Evolutionary conservation across 2,888 invertebrate genomes (phyloP).

Genomic region (Folsomia candida): DNA sequence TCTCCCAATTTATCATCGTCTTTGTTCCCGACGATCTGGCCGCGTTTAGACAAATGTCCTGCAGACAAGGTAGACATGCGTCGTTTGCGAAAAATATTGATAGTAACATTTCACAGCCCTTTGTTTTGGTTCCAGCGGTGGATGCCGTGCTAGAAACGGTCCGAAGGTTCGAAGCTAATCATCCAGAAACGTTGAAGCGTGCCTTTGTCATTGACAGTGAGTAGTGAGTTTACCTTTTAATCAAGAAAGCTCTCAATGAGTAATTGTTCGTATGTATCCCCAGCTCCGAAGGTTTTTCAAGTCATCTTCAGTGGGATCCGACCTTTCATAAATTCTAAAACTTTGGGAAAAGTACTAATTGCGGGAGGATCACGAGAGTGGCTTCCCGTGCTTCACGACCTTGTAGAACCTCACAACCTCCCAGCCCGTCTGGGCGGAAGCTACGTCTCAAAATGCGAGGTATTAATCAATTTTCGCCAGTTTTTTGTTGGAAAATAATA

Average conservation of each 20-base stretch:
- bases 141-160: conserved; percentile 43
- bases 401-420: conserved; percentile 26
- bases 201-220: conserved; percentile 39
- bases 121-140: too few species aligned
- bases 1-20: conserved; percentile 43
- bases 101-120: too few species aligned
- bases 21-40: conserved; percentile 36
- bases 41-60: conserved; percentile 34
- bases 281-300: conserved; percentile 43
- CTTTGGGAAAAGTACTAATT: conserved; percentile 41
- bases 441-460: conserved; percentile 18
- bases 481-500: too few species aligned
- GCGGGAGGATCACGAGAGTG: conserved; percentile 31
- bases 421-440: conserved; percentile 35
- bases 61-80: conserved; percentile 33
- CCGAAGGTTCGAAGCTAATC: conserved; percentile 38
- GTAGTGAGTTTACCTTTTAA: conserved; percentile 15
- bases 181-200: conserved; percentile 40
- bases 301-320: conserved; percentile 40
- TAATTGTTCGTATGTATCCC: background rate
- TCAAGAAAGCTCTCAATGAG: background rate
- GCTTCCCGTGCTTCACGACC: conserved; percentile 23
- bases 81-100: too few species aligned
- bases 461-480: too few species aligned
- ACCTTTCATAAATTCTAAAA: conserved; percentile 38